Evolutionary conservation across 1,140 invertebrate species (phyloP).

Genomic region (Diorhabda carinulata): DNA sequence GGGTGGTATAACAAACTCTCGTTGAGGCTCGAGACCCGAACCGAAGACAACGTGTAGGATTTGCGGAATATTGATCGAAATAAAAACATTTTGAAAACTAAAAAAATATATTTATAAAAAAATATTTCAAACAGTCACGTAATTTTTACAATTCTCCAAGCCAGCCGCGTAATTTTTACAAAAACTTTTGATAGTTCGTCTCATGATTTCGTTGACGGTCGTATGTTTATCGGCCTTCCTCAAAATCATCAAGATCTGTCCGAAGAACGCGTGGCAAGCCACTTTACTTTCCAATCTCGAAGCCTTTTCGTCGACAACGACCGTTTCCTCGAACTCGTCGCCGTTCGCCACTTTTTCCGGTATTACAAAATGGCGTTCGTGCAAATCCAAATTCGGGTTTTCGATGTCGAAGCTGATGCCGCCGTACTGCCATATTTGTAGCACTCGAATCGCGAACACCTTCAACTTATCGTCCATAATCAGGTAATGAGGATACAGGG

Average conservation of each 20-base stretch:
- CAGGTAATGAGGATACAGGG: conserved; percentile 32
- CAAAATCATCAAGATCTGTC: conserved; percentile 39
- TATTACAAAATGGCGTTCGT: conserved; percentile 22
- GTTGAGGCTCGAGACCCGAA: too few relatives aligned
- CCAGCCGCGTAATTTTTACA: conserved; percentile 22
- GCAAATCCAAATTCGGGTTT: background rate
- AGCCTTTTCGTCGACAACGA: conserved; percentile 42
- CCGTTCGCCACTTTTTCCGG: conserved; percentile 26
- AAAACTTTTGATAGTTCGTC: conserved; percentile 26
- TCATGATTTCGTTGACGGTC: conserved; percentile 26
- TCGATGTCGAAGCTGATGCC: conserved; percentile 38
- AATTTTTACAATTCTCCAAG: conserved; percentile 22
- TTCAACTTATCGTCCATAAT: conserved; percentile 29
- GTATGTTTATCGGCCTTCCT: conserved; percentile 28
- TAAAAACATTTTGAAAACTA: background rate
- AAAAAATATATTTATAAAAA: too few relatives aligned
- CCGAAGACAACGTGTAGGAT: too few relatives aligned
- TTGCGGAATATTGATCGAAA: too few relatives aligned
- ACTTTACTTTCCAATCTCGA: conserved; percentile 45
- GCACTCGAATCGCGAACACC: conserved; percentile 36
- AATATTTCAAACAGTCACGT: background rate
- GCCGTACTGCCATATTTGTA: conserved; percentile 40
- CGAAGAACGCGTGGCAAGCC: conserved; percentile 47
- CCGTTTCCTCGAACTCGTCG: conserved; percentile 32
- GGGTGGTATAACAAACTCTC: too few relatives aligned